These are phyloP conservation scores for Diachasmimorpha longicaudata DNA, from an alignment of 1,140 invertebrate genomes.

Conservation along the genomic window DNA sequence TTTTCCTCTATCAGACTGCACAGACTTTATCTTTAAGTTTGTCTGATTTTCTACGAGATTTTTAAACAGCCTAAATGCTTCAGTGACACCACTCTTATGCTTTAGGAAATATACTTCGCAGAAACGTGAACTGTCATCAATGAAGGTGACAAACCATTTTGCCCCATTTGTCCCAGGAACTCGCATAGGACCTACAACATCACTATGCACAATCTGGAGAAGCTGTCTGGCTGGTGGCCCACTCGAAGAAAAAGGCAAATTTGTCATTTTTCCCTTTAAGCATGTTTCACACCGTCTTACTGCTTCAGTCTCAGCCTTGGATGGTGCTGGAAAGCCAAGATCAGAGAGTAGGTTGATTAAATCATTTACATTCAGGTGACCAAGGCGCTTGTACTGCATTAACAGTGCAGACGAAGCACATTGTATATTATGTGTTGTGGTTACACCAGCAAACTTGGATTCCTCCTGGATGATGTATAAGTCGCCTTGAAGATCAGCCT, in stretches of 20 bases:
- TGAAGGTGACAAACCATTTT: slow-evolving; percentile 36
- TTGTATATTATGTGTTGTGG: no score
- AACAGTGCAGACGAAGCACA: not conserved
- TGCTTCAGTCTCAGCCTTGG: not conserved
- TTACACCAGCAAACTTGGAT: not conserved
- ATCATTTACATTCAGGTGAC: slow-evolving; percentile 27
- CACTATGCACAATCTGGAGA: slow-evolving; percentile 46
- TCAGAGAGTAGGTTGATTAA: not conserved
- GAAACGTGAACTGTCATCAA: slow-evolving; percentile 37
- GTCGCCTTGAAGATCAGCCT: slow-evolving; percentile 14
- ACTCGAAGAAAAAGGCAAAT: slow-evolving; percentile 37
- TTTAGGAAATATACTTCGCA: slow-evolving; percentile 51
- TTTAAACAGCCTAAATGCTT: slow-evolving; percentile 44
- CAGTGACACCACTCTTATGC: slow-evolving; percentile 44
- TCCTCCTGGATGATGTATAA: slow-evolving; percentile 19
- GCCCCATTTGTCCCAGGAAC: slow-evolving; percentile 17
- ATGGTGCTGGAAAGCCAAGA: not conserved
- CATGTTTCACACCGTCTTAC: slow-evolving; percentile 37
- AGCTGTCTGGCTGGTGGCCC: slow-evolving; percentile 25
- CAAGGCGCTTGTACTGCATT: slow-evolving; percentile 26
- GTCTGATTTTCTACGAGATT: slow-evolving; percentile 47
- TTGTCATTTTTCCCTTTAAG: slow-evolving; percentile 41
- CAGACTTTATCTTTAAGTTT: slow-evolving; percentile 37
- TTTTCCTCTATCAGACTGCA: slow-evolving; percentile 48
- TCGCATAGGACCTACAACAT: slow-evolving; percentile 49